Evolutionary conservation across 2,888 invertebrate genomes (phyloP).

Genomic region (Liposcelis brunnea): DNA sequence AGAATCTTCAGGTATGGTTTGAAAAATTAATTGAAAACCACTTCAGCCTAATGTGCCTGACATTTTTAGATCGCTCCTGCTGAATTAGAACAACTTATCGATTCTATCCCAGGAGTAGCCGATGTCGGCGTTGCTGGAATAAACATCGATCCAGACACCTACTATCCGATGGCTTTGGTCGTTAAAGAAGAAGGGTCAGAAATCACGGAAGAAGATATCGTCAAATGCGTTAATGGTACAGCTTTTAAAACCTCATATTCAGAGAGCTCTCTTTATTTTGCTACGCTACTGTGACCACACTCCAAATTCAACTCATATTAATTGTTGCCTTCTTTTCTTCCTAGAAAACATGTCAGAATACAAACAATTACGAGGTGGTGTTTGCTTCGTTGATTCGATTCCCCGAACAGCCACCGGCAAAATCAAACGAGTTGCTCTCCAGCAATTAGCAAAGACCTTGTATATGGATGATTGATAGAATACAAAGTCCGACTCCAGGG

Average conservation of each 20-base stretch:
- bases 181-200: slow-evolving; percentile 3
- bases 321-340: background rate
- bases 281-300: too few species aligned
- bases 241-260: too few species aligned
- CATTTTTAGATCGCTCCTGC: slow-evolving; percentile 5
- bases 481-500: too few species aligned
- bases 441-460: background rate
- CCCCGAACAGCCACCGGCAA: slow-evolving; percentile 1
- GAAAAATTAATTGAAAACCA: too few species aligned
- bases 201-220: slow-evolving; percentile 4
- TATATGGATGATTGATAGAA: slow-evolving; percentile 4
- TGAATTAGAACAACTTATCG: slow-evolving; percentile 1
- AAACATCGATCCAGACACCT: background rate
- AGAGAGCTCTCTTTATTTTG: too few species aligned
- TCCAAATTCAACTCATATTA: too few species aligned
- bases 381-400: background rate
- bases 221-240: slow-evolving; percentile 7
- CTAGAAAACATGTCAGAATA: slow-evolving; percentile 6
- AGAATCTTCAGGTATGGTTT: slow-evolving; percentile 2
- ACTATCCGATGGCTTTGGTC: slow-evolving; percentile 5
- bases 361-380: slow-evolving; percentile 6
- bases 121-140: slow-evolving; percentile 6
- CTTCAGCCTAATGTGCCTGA: too few species aligned
- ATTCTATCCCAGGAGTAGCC: slow-evolving; percentile 3
- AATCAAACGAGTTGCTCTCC: background rate